These are phyloP conservation scores for Meles meles DNA, from an alignment of 2,113 vertebrate genomes.

Conservation along the genomic window DNA sequence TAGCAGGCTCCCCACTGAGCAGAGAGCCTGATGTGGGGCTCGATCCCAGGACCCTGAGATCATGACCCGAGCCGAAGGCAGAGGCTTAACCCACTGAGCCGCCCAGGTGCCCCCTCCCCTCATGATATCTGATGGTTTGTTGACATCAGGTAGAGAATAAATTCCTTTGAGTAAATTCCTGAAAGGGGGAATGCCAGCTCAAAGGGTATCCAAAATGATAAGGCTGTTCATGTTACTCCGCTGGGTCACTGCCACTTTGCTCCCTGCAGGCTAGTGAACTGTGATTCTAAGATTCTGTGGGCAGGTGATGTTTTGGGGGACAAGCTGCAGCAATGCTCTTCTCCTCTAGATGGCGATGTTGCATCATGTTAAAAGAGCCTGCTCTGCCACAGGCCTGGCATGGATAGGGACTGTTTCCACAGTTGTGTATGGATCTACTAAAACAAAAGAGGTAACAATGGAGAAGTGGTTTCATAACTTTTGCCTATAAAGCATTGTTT, in stretches of 20 bases:
- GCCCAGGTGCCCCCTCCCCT: not conserved
- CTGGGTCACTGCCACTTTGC: not conserved
- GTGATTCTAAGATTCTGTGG: not conserved
- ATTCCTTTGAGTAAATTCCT: not conserved
- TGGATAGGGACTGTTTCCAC: not conserved
- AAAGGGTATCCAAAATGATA: not conserved
- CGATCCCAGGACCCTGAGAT: no score
- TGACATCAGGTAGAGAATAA: not conserved
- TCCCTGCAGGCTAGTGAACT: accelerated
- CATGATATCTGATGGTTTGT: not conserved
- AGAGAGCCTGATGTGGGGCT: no score
- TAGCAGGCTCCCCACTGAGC: no score
- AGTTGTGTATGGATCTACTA: not conserved
- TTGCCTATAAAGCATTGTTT: not conserved
- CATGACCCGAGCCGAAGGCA: no score
- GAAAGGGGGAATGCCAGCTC: not conserved
- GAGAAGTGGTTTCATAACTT: not conserved
- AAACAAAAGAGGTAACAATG: not conserved
- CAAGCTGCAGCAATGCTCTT: not conserved
- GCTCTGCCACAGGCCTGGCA: accelerated
- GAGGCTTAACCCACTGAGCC: no score
- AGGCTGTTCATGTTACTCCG: not conserved
- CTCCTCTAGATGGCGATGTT: constrained; percentile 52
- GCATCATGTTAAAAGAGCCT: not conserved
- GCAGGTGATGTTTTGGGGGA: not conserved